phyloP scores from a whole-genome alignment of 2,888 invertebrate species.

The Oxycera nigricornis region DNA sequence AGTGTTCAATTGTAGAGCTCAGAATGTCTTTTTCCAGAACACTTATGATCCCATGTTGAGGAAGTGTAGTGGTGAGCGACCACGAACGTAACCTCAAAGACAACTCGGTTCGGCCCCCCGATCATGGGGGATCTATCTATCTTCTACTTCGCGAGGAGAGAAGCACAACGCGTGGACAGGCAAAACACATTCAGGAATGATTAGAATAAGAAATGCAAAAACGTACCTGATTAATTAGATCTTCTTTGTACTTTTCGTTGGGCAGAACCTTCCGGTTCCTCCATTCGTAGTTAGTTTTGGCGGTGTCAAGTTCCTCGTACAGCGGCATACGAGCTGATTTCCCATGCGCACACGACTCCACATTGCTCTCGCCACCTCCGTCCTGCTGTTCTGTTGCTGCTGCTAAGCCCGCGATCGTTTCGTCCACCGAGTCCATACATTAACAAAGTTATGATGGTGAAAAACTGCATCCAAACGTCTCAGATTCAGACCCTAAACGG shows the following conservation, averaged over 20 bases:
- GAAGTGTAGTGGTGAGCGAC: background rate
- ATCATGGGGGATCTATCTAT: too few relatives aligned
- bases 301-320: conserved; percentile 53
- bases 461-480: conserved; percentile 21
- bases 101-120: background rate
- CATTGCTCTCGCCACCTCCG: conserved; percentile 21
- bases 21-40: too few relatives aligned
- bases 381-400: background rate
- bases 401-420: background rate
- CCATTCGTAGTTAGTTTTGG: conserved; percentile 51
- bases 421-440: conserved; percentile 27
- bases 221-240: conserved; percentile 60
- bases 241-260: conserved; percentile 59
- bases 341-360: conserved; percentile 29
- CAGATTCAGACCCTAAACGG: background rate
- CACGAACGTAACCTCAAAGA: conserved; percentile 20
- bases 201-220: background rate
- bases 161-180: too few relatives aligned
- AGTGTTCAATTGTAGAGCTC: too few relatives aligned
- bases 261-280: conserved; percentile 49
- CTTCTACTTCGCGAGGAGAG: too few relatives aligned
- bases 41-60: background rate
- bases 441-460: background rate
- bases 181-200: background rate
- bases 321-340: conserved; percentile 44